A percentile compares a stretch with the other conserved stretches of the same genome.
These are phyloP conservation scores for Amazonetta brasiliensis DNA, from an alignment of 2,797 vertebrate species.

Conservation along the genomic window DNA sequence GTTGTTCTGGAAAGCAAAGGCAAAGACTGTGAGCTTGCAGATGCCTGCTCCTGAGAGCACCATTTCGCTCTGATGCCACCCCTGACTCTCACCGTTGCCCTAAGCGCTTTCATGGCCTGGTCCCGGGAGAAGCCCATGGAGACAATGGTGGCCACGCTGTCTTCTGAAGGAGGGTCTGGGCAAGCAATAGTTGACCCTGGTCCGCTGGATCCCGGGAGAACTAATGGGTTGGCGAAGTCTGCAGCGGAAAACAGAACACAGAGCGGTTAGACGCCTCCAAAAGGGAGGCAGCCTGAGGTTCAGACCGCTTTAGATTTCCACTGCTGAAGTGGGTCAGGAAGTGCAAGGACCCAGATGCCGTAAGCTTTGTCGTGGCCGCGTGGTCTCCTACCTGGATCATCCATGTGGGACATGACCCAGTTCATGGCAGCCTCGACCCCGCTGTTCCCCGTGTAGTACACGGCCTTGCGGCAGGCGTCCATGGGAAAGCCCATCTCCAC, in stretches of 20 bases:
- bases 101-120: conserved; percentile 94
- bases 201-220: conserved; percentile 90
- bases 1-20: conserved; percentile 86
- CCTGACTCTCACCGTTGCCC: conserved; percentile 87
- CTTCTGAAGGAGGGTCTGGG: conserved; percentile 89
- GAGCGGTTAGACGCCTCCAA: background rate
- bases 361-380: accelerated
- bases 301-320: background rate
- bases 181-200: conserved; percentile 84
- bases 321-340: background rate
- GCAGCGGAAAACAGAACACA: conserved; percentile 28
- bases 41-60: background rate
- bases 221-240: conserved; percentile 95
- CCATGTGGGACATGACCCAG: conserved; percentile 99
- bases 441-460: conserved; percentile 97
- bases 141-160: conserved; percentile 94
- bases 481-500: conserved; percentile 98
- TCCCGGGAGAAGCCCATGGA: conserved; percentile 99
- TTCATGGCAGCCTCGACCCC: conserved; percentile 97
- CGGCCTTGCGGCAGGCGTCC: conserved; percentile 97
- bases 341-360: background rate
- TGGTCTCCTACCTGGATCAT: conserved; percentile 90
- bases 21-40: background rate
- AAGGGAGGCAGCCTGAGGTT: background rate
- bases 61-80: background rate